Conservation (phyloP, 1,140 invertebrate species). For the Ceratina japonica region DNA sequence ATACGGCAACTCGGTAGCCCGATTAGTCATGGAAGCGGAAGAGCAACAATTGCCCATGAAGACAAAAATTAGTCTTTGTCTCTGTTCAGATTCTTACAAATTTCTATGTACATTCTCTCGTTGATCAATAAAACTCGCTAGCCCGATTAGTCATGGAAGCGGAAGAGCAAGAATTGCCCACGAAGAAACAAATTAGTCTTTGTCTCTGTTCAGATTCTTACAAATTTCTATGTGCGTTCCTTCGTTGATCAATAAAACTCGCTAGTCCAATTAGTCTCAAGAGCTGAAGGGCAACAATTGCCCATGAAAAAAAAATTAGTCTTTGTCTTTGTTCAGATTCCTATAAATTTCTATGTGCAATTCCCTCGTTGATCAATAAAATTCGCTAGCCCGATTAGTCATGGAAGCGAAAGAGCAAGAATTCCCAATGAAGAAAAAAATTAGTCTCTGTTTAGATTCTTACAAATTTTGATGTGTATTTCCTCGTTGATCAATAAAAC, state of each 20-base stretch:
- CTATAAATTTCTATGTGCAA: too few species aligned
- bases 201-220: too few species aligned
- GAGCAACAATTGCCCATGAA: slow-evolving; percentile 12
- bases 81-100: too few species aligned
- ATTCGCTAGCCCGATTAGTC: slow-evolving; percentile 49
- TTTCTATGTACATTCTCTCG: too few species aligned
- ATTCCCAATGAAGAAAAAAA: slow-evolving; percentile 2
- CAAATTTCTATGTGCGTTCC: too few species aligned
- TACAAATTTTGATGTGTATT: too few species aligned
- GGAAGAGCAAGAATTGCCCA: slow-evolving; percentile 22
- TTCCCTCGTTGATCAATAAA: too few species aligned
- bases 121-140: slow-evolving; percentile 13
- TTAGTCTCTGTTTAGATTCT: too few species aligned
- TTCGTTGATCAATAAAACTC: too few species aligned
- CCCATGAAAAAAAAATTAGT: neutral
- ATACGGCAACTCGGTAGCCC: slow-evolving; percentile 47
- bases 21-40: slow-evolving; percentile 40
- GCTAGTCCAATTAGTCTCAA: slow-evolving; percentile 44
- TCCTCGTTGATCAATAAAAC: too few species aligned
- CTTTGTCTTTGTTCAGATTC: too few species aligned
- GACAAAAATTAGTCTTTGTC: neutral
- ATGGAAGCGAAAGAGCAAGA: slow-evolving; percentile 28
- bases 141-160: slow-evolving; percentile 41
- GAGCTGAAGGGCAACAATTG: slow-evolving; percentile 26
- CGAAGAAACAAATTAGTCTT: neutral